phyloP scores from a whole-genome alignment of 2,113 vertebrate genomes.

The Chloropsis cyanopogon region DNA sequence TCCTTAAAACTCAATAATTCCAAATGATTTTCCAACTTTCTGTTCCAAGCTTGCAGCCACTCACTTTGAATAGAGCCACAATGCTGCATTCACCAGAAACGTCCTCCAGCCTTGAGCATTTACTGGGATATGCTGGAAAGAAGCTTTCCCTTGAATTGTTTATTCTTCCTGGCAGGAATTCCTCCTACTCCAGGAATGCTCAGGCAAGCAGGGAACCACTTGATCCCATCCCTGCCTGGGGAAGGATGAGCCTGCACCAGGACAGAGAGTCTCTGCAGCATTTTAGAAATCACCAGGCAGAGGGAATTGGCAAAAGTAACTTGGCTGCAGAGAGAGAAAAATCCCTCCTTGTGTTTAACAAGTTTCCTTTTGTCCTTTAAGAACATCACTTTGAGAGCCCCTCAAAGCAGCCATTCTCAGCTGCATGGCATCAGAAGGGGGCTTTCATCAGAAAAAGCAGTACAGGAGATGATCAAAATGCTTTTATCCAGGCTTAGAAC shows the following conservation, averaged over 20 bases:
- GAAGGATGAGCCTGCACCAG: background rate
- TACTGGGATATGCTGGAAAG: background rate
- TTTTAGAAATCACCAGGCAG: background rate
- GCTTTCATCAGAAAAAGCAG: background rate
- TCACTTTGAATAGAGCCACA: background rate
- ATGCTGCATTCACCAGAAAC: background rate
- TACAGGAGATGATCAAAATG: background rate
- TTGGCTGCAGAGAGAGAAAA: background rate
- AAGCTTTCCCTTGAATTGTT: background rate
- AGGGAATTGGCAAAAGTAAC: background rate
- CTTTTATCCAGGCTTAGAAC: background rate
- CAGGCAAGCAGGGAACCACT: background rate
- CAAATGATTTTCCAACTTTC: background rate
- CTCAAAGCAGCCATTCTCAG: background rate
- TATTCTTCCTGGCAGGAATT: background rate
- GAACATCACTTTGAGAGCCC: background rate
- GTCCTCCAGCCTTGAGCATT: background rate
- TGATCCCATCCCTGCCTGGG: background rate
- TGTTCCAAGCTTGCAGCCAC: background rate
- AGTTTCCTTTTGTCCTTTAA: background rate
- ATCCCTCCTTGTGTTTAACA: background rate
- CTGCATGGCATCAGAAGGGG: background rate
- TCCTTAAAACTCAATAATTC: background rate
- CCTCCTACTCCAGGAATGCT: background rate
- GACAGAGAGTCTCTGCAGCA: background rate